These are phyloP conservation scores for Boleophthalmus pectinirostris DNA, from an alignment of 2,113 vertebrate genomes.

Conservation along the genomic window DNA sequence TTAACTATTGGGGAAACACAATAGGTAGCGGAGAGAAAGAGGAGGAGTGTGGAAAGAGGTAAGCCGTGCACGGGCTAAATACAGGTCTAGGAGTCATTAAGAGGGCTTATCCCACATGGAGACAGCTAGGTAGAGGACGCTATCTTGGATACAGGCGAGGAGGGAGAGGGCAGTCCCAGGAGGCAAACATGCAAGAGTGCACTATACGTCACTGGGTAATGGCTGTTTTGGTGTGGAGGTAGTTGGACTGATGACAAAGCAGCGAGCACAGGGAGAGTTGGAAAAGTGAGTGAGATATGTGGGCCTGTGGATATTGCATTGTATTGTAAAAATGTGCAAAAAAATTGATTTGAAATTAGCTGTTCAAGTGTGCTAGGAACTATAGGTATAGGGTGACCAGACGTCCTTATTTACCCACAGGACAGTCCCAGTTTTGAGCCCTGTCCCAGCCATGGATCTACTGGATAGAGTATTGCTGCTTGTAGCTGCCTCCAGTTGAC, in stretches of 20 bases:
- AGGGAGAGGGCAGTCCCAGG: slow-evolving; percentile 3
- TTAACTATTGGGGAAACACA: slow-evolving; percentile 40
- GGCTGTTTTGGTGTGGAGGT: slow-evolving; percentile 56
- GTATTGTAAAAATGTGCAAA: neutral
- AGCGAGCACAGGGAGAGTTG: slow-evolving; percentile 25
- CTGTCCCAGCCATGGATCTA: no score
- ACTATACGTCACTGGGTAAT: slow-evolving; percentile 45
- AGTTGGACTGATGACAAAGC: slow-evolving; percentile 49
- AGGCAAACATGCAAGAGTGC: slow-evolving; percentile 29
- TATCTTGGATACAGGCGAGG: neutral
- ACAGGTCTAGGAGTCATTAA: slow-evolving; percentile 64
- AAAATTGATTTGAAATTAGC: neutral
- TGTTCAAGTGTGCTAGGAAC: no score
- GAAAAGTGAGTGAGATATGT: slow-evolving; percentile 1
- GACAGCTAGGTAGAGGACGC: neutral
- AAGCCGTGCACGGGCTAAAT: slow-evolving; percentile 56
- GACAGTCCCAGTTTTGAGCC: no score
- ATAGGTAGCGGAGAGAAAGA: slow-evolving; percentile 30
- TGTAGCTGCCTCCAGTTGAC: no score
- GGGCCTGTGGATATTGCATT: neutral
- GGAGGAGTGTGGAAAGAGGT: slow-evolving; percentile 30
- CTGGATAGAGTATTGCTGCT: no score
- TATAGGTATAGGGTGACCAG: no score
- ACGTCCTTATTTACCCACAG: no score
- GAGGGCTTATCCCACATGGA: slow-evolving; percentile 45